Base-by-base conservation (phyloP, 2,797 vertebrate genomes). In the Oreochromis grahami region DNA sequence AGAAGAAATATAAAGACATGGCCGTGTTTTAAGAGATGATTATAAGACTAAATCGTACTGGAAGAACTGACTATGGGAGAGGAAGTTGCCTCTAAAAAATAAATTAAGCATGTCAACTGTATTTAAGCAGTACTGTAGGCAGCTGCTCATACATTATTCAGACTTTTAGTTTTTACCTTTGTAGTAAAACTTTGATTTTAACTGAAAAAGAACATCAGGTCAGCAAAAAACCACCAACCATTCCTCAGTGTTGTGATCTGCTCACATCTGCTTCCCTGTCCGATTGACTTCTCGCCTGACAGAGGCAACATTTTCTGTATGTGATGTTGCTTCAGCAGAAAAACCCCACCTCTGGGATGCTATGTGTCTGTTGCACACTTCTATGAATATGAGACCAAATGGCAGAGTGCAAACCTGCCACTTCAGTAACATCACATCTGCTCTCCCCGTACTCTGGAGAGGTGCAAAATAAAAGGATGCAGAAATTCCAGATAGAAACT, bases 251-350 rank as follows among this genome's bases (percentile, higher is more conserved):
- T 78, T 76, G 21, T 79, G 51, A 77, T 82, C 50, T 4, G 36
- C 26, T 72, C 13, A 53, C 51, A 34, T 80, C 76, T 81, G 29
- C 76, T 32, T 2, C 1, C 78, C 53, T 5, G 58, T 63, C 24
- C 79, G 36, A 77, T n/a, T 86, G 34, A 83, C 74, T 6, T 72
- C 56, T 77, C 3, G 9, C n/a, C 76, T 74, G 45, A 52, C 43
- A 83, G 60, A 84, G 41, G 60, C 56, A 88, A 85, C 78, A 77
- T 83, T 91, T 86, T 84, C 86, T 17, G 3, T 65, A 68, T 24
- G 50, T 84, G 68, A 86, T 85, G 76, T 90, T 91, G 85, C 78
- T 83, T 90, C 82, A 80, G 82, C 79, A 38, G 52, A 45, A 81
- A 60, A 26, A 7, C n/a, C n/a, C 0, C 38, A 78, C 68, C 36